phyloP scores from a whole-genome alignment of 2,888 invertebrate genomes.

The Panorpa germanica region DNA sequence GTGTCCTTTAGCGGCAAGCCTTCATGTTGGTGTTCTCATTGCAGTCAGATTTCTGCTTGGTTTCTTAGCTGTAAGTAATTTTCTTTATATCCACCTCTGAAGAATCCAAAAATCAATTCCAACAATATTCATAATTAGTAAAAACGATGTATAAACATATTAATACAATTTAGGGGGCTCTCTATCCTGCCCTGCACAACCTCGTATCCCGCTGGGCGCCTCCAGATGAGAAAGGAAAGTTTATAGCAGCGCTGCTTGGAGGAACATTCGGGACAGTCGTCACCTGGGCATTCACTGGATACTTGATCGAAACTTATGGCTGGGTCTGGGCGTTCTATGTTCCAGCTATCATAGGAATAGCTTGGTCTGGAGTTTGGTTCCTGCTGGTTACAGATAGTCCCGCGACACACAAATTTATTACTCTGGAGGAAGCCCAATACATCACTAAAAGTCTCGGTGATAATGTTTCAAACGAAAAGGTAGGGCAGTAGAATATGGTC shows the following conservation, averaged over 20 bases:
- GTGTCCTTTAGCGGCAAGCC: slow-evolving; percentile 36
- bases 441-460: slow-evolving; percentile 39
- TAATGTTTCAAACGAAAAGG: slow-evolving; percentile 34
- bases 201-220: slow-evolving; percentile 55
- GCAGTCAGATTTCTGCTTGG: slow-evolving; percentile 37
- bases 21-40: slow-evolving; percentile 34
- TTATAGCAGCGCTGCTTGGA: slow-evolving; percentile 50
- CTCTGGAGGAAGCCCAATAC: slow-evolving; percentile 37
- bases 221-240: slow-evolving; percentile 53
- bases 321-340: slow-evolving; percentile 53
- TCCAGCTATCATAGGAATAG: slow-evolving; percentile 31
- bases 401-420: slow-evolving; percentile 37
- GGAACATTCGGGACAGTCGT: slow-evolving; percentile 53
- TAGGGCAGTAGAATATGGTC: slow-evolving; percentile 17
- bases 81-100: neutral
- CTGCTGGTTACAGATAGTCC: slow-evolving; percentile 44
- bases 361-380: slow-evolving; percentile 40
- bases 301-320: slow-evolving; percentile 37
- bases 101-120: no score
- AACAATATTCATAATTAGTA: neutral
- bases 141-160: neutral
- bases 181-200: slow-evolving; percentile 42
- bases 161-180: slow-evolving; percentile 27
- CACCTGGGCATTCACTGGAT: slow-evolving; percentile 42
- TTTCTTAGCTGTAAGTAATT: slow-evolving; percentile 34